phyloP scores from a whole-genome alignment of 2,888 invertebrate species.

The Clunio marinus region DNA sequence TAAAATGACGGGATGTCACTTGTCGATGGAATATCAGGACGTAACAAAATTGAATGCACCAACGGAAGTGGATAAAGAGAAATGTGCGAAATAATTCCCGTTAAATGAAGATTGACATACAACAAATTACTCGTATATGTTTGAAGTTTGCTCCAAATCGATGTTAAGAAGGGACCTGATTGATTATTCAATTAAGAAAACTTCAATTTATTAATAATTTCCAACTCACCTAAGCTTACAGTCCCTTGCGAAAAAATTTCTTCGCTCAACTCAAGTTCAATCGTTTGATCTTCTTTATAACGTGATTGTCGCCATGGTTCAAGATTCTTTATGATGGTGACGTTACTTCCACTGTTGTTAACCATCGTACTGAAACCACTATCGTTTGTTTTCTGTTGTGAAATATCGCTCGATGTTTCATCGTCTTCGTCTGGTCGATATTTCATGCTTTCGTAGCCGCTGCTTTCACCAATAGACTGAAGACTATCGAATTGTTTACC shows the following conservation, averaged over 20 bases:
- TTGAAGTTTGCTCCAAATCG: slow-evolving; percentile 75
- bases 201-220: background rate
- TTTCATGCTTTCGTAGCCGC: slow-evolving; percentile 71
- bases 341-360: slow-evolving; percentile 41
- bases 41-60: slow-evolving; percentile 79
- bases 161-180: slow-evolving; percentile 75
- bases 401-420: slow-evolving; percentile 45
- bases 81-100: slow-evolving; percentile 78
- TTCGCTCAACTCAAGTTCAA: slow-evolving; percentile 51
- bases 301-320: slow-evolving; percentile 49
- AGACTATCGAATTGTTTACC: slow-evolving; percentile 55
- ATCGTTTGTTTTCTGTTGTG: slow-evolving; percentile 24
- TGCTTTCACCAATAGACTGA: slow-evolving; percentile 64
- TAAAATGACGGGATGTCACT: slow-evolving; percentile 87
- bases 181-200: background rate
- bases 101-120: slow-evolving; percentile 80
- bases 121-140: slow-evolving; percentile 79
- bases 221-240: slow-evolving; percentile 50
- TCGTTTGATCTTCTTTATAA: slow-evolving; percentile 46
- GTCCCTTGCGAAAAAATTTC: slow-evolving; percentile 52
- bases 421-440: slow-evolving; percentile 57
- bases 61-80: slow-evolving; percentile 86
- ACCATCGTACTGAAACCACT: slow-evolving; percentile 44
- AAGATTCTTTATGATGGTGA: slow-evolving; percentile 40
- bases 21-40: slow-evolving; percentile 78